Percentiles rank a stretch among this genome's conserved stretches.
Conservation (phyloP, 1,140 invertebrate genomes). For the Ladona fulva region DNA sequence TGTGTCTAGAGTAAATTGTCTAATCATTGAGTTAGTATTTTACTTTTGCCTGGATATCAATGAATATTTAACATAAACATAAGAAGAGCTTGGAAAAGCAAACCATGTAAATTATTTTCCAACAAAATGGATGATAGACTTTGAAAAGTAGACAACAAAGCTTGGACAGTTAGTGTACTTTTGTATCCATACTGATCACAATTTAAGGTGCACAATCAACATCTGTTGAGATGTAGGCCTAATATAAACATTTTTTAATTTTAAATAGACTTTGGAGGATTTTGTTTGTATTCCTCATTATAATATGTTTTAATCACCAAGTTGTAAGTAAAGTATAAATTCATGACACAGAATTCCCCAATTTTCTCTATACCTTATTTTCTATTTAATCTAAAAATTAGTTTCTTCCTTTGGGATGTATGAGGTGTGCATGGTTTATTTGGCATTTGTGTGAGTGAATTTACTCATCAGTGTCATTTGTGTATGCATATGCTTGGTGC, state of each 20-base stretch:
- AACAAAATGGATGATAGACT: not conserved
- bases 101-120: not conserved
- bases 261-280: not conserved
- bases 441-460: not conserved
- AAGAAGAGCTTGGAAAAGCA: not conserved
- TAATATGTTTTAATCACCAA: not conserved
- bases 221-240: constrained; percentile 3
- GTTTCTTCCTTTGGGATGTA: not conserved
- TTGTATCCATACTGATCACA: not conserved
- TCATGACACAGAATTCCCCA: not conserved
- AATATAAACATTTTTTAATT: not conserved
- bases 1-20: not conserved
- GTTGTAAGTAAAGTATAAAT: not conserved
- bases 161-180: not conserved
- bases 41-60: not conserved
- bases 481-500: constrained; percentile 8
- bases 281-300: not conserved
- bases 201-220: constrained; percentile 9
- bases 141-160: not conserved
- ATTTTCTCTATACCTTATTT: not conserved
- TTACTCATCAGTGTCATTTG: not conserved
- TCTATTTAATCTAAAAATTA: not conserved
- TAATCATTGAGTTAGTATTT: not conserved
- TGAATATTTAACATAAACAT: not conserved
- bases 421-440: not conserved